A percentile compares a stretch with the other conserved stretches of the same genome.
Evolutionary conservation across 2,888 invertebrate species (phyloP).

Genomic region (Serrognathus titanus): DNA sequence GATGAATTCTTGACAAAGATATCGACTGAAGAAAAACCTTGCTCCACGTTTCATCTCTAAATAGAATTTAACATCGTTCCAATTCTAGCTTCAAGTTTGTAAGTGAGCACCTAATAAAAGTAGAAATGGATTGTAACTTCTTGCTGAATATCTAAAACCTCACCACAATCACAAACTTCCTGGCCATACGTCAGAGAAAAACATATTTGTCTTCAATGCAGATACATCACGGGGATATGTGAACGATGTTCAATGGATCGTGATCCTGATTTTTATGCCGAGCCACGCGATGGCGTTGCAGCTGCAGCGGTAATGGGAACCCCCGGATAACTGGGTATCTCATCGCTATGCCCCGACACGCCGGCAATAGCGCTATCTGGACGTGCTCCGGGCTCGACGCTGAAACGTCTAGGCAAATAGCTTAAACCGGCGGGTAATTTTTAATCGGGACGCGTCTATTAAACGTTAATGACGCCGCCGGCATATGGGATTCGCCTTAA

Average conservation of each 20-base stretch:
- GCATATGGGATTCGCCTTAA: background rate
- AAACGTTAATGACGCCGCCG: slow-evolving; percentile 1
- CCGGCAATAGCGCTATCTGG: slow-evolving; percentile 26
- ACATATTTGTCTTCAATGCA: slow-evolving; percentile 4
- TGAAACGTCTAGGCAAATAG: slow-evolving; percentile 18
- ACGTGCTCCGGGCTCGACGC: slow-evolving; percentile 20
- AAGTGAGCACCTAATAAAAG: too few relatives aligned
- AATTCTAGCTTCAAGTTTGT: too few relatives aligned
- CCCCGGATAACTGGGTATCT: slow-evolving; percentile 20
- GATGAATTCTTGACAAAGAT: too few relatives aligned
- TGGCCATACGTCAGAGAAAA: background rate
- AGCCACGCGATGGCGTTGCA: slow-evolving; percentile 8
- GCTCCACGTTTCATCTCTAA: too few relatives aligned
- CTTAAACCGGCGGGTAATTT: slow-evolving; percentile 5
- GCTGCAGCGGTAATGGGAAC: slow-evolving; percentile 11
- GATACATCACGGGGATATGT: slow-evolving; percentile 5
- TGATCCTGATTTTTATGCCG: slow-evolving; percentile 15
- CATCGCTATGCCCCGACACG: slow-evolving; percentile 30
- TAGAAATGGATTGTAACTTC: too few relatives aligned
- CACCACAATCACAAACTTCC: too few relatives aligned
- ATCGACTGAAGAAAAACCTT: too few relatives aligned
- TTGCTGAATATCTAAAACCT: too few relatives aligned
- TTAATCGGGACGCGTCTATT: slow-evolving; percentile 6
- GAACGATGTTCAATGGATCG: background rate
- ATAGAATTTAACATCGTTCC: too few relatives aligned